phyloP scores from a whole-genome alignment of 2,113 vertebrate genomes.

The Scolopax mira region DNA sequence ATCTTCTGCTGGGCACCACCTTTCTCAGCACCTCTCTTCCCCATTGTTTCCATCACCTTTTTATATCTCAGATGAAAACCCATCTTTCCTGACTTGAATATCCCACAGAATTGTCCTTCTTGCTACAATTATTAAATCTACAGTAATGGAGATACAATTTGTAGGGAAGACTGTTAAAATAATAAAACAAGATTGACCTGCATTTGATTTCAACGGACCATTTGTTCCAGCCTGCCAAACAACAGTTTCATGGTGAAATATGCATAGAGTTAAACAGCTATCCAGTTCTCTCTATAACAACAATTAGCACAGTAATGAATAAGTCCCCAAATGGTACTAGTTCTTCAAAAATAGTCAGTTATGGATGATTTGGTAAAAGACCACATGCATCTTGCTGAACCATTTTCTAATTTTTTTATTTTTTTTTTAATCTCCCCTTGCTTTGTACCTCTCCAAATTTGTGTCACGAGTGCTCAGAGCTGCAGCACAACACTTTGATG shows the following conservation, averaged over 20 bases:
- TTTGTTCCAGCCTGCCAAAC: conserved; percentile 36
- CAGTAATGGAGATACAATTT: background rate
- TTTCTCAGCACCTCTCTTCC: background rate
- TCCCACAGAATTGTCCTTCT: background rate
- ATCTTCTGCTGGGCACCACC: background rate
- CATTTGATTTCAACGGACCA: background rate
- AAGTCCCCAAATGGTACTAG: conserved; percentile 35
- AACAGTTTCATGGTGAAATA: background rate
- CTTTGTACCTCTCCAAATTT: background rate
- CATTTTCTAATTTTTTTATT: background rate
- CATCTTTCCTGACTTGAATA: background rate
- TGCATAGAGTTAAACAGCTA: background rate
- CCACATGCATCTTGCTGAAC: background rate
- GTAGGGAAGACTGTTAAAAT: conserved; percentile 2
- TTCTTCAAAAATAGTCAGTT: conserved; percentile 12
- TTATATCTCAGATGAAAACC: background rate
- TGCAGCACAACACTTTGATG: background rate
- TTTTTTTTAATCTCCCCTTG: background rate
- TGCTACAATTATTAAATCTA: background rate
- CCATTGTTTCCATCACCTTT: background rate
- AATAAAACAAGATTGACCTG: conserved; percentile 14
- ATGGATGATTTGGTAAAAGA: background rate
- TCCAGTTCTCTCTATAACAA: background rate
- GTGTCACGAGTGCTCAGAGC: background rate
- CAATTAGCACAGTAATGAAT: conserved; percentile 53